These are phyloP conservation scores for Actias luna DNA, from an alignment of 2,888 invertebrate genomes.

Conservation along the genomic window DNA sequence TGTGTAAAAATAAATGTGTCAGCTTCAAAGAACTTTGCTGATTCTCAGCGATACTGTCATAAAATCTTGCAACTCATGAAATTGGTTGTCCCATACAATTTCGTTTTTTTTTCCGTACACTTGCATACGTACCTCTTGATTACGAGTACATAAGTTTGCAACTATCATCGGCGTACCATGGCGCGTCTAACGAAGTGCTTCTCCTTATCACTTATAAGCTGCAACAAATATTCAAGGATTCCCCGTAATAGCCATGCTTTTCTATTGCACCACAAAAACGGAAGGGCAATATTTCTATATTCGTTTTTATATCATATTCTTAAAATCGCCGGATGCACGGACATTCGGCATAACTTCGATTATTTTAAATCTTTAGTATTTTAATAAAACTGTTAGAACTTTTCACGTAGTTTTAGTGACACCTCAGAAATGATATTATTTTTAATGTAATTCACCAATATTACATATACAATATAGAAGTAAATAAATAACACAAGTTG, in stretches of 20 bases:
- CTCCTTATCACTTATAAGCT: conserved; percentile 76
- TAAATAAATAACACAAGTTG: not conserved
- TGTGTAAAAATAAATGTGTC: not conserved
- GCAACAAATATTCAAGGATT: conserved; percentile 80
- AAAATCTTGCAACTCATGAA: conserved; percentile 10
- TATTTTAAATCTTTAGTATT: not conserved
- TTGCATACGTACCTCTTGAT: conserved; percentile 65
- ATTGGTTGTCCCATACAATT: not conserved
- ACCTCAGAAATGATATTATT: not conserved
- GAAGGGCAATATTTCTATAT: too few species aligned
- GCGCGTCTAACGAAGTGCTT: conserved; percentile 57
- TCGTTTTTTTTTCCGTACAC: conserved; percentile 18
- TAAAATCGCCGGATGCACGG: not conserved
- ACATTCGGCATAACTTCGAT: not conserved
- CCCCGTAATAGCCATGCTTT: conserved; percentile 68
- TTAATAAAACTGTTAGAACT: not conserved
- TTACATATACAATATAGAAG: not conserved
- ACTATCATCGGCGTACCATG: conserved; percentile 58
- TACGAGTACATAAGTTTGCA: conserved; percentile 50
- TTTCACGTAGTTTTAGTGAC: not conserved
- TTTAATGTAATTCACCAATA: not conserved
- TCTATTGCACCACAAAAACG: conserved; percentile 45
- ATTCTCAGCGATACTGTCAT: not conserved
- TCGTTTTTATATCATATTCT: not conserved
- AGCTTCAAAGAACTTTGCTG: not conserved